A percentile compares a stretch with the other conserved stretches of the same genome.
Conservation (phyloP, 2,888 invertebrate genomes). For the Salticus scenicus region DNA sequence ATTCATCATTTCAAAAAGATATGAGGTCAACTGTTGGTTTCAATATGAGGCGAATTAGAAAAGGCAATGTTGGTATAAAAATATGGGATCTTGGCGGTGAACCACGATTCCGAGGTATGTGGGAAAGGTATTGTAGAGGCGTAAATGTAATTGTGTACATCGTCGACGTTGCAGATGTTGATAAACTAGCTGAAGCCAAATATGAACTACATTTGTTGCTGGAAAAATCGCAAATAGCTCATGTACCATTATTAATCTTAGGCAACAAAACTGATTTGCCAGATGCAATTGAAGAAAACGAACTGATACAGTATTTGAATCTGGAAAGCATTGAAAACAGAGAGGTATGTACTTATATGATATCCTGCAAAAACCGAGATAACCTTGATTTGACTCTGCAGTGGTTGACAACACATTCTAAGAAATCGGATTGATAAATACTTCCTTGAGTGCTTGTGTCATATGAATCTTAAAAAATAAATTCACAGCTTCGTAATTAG, state of each 20-base stretch:
- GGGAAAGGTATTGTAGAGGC: slow-evolving; percentile 99
- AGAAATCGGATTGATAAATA: not conserved
- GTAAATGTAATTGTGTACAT: slow-evolving; percentile 99
- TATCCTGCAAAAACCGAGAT: slow-evolving; percentile 99
- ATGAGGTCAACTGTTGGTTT: slow-evolving; percentile 99
- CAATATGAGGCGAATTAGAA: slow-evolving; percentile 99
- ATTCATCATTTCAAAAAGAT: slow-evolving; percentile 99
- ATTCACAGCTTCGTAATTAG: no score
- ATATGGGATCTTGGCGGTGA: slow-evolving; percentile 99
- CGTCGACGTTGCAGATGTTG: slow-evolving; percentile 99
- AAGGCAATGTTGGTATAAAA: slow-evolving; percentile 90
- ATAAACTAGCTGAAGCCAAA: slow-evolving; percentile 98
- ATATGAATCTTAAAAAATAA: no score
- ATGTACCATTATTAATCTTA: slow-evolving; percentile 97
- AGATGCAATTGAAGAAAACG: slow-evolving; percentile 97
- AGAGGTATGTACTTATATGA: slow-evolving; percentile 99
- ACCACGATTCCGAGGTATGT: slow-evolving; percentile 99
- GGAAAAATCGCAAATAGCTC: slow-evolving; percentile 93
- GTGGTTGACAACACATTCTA: slow-evolving; percentile 97
- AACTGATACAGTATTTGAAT: slow-evolving; percentile 94
- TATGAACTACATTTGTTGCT: slow-evolving; percentile 97
- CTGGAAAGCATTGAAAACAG: slow-evolving; percentile 97
- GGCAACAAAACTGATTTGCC: slow-evolving; percentile 99
- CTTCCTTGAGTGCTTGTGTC: no score
- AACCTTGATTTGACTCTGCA: slow-evolving; percentile 99